Evolutionary conservation across 2,888 invertebrate genomes (phyloP).

Genomic region (Trachelus stipa): DNA sequence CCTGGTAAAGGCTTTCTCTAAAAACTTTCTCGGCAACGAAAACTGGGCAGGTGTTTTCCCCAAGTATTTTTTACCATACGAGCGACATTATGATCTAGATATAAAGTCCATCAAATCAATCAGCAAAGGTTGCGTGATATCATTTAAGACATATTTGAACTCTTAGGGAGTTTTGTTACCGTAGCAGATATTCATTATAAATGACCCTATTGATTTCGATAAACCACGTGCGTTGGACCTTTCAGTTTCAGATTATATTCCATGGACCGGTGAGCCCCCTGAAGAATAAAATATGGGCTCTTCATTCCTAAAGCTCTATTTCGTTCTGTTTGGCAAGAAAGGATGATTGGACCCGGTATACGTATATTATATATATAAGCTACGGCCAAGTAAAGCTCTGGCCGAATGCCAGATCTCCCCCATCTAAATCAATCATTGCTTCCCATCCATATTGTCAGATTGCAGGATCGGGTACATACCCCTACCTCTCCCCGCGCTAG

Average conservation of each 20-base stretch:
- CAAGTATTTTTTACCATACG: not conserved
- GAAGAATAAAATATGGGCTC: conserved; percentile 37
- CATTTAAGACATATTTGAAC: too few relatives aligned
- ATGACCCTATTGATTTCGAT: not conserved
- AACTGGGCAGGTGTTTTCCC: not conserved
- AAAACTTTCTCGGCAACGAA: too few relatives aligned
- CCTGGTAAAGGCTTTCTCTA: too few relatives aligned
- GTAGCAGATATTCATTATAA: not conserved
- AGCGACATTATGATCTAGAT: not conserved
- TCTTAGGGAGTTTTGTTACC: too few relatives aligned
- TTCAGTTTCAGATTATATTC: not conserved
- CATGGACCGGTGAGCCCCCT: not conserved
- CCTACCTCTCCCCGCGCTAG: conserved; percentile 6
- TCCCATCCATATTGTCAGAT: conserved; percentile 16
- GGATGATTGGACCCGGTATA: conserved; percentile 20
- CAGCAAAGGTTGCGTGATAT: not conserved
- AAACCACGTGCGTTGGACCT: conserved; percentile 12
- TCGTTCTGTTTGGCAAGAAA: conserved; percentile 31
- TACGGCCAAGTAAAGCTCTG: conserved; percentile 21
- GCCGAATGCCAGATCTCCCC: conserved; percentile 37
- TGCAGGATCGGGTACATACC: not conserved
- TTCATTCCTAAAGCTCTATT: conserved; percentile 24
- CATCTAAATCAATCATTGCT: conserved; percentile 43
- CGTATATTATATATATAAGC: not conserved
- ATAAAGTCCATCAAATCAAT: not conserved